A percentile compares a stretch with the other conserved stretches of the same genome.
phyloP scores from a whole-genome alignment of 1,140 invertebrate genomes.

The Hesperophylax magnus region DNA sequence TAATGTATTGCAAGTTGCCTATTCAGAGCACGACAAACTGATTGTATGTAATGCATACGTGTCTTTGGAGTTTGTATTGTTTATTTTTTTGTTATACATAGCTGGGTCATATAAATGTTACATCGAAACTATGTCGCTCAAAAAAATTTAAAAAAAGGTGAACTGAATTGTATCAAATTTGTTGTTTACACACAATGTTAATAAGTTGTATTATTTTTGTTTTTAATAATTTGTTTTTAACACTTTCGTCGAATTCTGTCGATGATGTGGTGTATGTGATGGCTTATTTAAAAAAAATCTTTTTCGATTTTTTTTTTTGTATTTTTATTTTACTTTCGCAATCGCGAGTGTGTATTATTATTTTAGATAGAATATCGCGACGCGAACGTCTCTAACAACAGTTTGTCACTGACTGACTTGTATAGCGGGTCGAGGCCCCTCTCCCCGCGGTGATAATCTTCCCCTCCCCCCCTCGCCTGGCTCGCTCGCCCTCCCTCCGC shows the following conservation, averaged over 20 bases:
- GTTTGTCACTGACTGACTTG: slow-evolving; percentile 60
- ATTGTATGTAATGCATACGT: slow-evolving; percentile 20
- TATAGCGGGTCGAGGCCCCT: slow-evolving; percentile 45
- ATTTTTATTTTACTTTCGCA: slow-evolving; percentile 33
- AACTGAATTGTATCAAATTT: background rate
- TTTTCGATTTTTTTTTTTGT: slow-evolving; percentile 24
- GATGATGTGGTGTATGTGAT: background rate
- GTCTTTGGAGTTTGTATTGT: background rate
- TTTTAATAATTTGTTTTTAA: background rate
- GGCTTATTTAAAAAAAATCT: background rate
- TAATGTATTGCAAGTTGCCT: background rate
- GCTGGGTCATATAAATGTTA: background rate
- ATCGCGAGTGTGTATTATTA: slow-evolving; percentile 21
- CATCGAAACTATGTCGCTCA: background rate
- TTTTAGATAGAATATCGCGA: slow-evolving; percentile 59
- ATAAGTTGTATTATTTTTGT: slow-evolving; percentile 22
- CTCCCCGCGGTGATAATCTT: slow-evolving; percentile 29
- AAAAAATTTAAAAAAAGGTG: background rate
- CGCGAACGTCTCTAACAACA: slow-evolving; percentile 64
- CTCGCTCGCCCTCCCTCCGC: slow-evolving; percentile 42
- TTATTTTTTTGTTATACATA: background rate
- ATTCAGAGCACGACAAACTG: slow-evolving; percentile 23
- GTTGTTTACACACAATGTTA: slow-evolving; percentile 6
- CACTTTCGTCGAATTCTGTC: background rate
- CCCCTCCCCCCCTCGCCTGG: slow-evolving; percentile 26